Evolutionary conservation across 2,888 invertebrate genomes (phyloP), one percentile per base, ranked within the genome.

Genomic region (Drosophila demipolita): DNA sequence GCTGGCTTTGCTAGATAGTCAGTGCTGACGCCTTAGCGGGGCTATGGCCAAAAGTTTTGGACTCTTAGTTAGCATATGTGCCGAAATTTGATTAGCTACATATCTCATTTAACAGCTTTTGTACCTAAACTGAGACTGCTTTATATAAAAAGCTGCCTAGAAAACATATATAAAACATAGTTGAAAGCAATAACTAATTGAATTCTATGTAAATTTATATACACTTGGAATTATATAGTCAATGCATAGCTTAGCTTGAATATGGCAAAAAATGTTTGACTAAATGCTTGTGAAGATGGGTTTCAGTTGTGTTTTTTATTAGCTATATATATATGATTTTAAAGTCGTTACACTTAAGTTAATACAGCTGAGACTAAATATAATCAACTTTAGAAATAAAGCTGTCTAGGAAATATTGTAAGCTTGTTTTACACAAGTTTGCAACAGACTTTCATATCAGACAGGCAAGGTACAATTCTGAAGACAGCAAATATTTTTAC

Each of bases 11-110:
- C 7, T 45, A 12, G 42, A 6, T 45, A 45, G 9, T 1, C 50
- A 65, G 73, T 54, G 64, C n/a, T 73, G 50, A 20, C 54, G 4
- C 8, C 26, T 65, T 52, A 23, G 65, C 54, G 32, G 4, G 45
- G 26, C 53, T 59, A n/a, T 38, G 17, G 69, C 71, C 52, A 53
- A 32, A 52, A 20, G 3, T 12, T 45, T 7, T 45, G 45, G 12
- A 20, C 12, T 7, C 12, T 7, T 4, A n/a, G 26, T 2, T 54
- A 26, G 6, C 7, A 54, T 0, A 42, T 12, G 3, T 42, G 54
- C 12, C 12, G 23, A 1, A 17, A 1, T 59, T 20, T 42, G 11
- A 42, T 11, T n/a, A 42, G 42, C n/a, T 20, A 3, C 6, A 20
- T 42, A 6, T 11, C 11, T 42, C 1, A 20, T 20, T 42, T 11